phyloP scores from a whole-genome alignment of 2,888 invertebrate genomes.

The Polymixis flavicincta region DNA sequence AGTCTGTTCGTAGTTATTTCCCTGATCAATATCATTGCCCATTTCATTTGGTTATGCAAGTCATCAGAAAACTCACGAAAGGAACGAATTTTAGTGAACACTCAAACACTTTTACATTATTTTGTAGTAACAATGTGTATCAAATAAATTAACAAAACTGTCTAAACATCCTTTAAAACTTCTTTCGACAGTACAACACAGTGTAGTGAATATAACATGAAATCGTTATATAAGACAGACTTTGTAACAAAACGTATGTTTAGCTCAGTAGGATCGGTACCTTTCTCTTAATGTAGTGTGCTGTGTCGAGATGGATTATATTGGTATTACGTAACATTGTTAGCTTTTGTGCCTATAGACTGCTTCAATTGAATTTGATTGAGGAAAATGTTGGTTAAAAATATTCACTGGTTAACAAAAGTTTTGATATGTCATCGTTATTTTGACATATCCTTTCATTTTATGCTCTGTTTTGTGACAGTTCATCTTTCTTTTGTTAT shows the following conservation, averaged over 20 bases:
- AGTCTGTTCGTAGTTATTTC: background rate
- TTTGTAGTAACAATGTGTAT: background rate
- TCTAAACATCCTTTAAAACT: slow-evolving; percentile 22
- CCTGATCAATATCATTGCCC: background rate
- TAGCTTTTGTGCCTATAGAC: slow-evolving; percentile 36
- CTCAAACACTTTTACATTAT: too few relatives aligned
- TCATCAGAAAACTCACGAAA: too few relatives aligned
- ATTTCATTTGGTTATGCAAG: background rate
- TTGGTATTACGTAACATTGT: slow-evolving; percentile 50
- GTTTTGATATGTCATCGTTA: too few relatives aligned
- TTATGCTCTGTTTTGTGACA: background rate
- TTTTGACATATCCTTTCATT: slow-evolving; percentile 1
- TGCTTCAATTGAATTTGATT: slow-evolving; percentile 26
- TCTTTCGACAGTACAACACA: slow-evolving; percentile 10
- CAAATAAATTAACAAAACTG: background rate
- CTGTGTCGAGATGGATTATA: slow-evolving; percentile 57
- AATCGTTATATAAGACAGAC: slow-evolving; percentile 55
- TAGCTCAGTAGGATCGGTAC: slow-evolving; percentile 51
- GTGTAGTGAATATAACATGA: slow-evolving; percentile 32
- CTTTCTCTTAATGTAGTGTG: slow-evolving; percentile 62
- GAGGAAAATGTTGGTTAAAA: slow-evolving; percentile 33
- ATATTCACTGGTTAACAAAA: slow-evolving; percentile 1
- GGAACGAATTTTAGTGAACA: too few relatives aligned
- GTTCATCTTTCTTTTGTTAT: background rate
- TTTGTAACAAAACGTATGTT: slow-evolving; percentile 62